These are phyloP conservation scores for Gortyna flavago DNA, from an alignment of 2,888 invertebrate genomes.

Conservation along the genomic window DNA sequence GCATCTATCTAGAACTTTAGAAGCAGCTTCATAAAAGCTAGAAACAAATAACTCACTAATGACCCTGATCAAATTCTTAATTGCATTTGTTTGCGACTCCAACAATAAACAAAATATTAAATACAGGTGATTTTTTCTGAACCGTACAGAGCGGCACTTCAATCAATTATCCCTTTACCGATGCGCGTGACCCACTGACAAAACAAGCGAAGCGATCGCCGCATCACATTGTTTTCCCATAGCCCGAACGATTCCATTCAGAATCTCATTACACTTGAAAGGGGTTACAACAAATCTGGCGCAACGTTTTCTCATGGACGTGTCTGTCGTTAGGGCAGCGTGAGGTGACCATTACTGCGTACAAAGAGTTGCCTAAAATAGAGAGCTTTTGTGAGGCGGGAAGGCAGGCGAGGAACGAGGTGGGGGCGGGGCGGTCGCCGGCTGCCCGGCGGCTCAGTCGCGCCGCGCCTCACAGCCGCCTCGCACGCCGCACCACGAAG, in stretches of 20 bases:
- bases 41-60: not conserved
- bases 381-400: conserved; percentile 90
- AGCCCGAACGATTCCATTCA: conserved; percentile 86
- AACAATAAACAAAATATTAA: conserved; percentile 26
- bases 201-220: conserved; percentile 80
- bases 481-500: conserved; percentile 84
- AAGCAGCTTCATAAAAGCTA: not conserved
- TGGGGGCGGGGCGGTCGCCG: conserved; percentile 87
- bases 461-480: conserved; percentile 86
- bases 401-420: conserved; percentile 81
- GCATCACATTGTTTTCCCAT: conserved; percentile 88
- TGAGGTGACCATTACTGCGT: conserved; percentile 90
- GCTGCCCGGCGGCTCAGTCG: conserved; percentile 88
- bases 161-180: conserved; percentile 70
- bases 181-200: conserved; percentile 85
- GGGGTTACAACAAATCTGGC: conserved; percentile 88
- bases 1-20: not conserved
- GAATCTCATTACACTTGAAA: conserved; percentile 89
- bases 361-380: conserved; percentile 91
- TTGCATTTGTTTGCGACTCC: conserved; percentile 16
- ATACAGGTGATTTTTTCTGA: conserved; percentile 45
- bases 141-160: conserved; percentile 62
- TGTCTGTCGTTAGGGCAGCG: conserved; percentile 90
- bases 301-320: conserved; percentile 89
- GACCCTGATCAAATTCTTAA: conserved; percentile 16